Conservation (phyloP, 2,888 invertebrate species). For the Cyaniris semiargus region DNA sequence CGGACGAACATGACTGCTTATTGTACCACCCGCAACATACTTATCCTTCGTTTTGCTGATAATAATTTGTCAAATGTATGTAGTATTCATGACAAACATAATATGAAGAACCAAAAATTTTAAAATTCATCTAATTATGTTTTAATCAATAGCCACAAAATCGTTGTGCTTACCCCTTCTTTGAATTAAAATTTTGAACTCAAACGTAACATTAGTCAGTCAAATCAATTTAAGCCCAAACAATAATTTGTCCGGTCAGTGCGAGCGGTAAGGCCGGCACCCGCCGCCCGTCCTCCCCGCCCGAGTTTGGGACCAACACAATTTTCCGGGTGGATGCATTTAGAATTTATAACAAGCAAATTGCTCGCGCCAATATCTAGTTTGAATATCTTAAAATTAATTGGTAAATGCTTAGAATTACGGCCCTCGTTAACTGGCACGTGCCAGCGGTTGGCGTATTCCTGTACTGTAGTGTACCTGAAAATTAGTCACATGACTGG, state of each 20-base stretch:
- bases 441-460: not conserved
- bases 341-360: slow-evolving; percentile 80
- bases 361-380: slow-evolving; percentile 74
- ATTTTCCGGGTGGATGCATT: slow-evolving; percentile 76
- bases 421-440: not conserved
- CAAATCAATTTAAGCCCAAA: slow-evolving; percentile 11
- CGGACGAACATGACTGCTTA: slow-evolving; percentile 52
- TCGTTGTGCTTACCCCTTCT: not conserved
- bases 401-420: slow-evolving; percentile 49
- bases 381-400: slow-evolving; percentile 76
- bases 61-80: not conserved
- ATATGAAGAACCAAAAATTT: too few species aligned
- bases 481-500: not conserved
- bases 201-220: not conserved
- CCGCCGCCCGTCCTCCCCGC: slow-evolving; percentile 42
- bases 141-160: too few species aligned
- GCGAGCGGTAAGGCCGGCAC: slow-evolving; percentile 35
- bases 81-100: too few species aligned
- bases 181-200: not conserved
- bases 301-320: slow-evolving; percentile 70
- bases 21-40: slow-evolving; percentile 38
- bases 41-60: not conserved
- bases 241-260: slow-evolving; percentile 39
- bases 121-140: too few species aligned
- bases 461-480: not conserved